These are phyloP conservation scores for Odiellus spinosus DNA, from an alignment of 2,888 invertebrate species.

Conservation along the genomic window DNA sequence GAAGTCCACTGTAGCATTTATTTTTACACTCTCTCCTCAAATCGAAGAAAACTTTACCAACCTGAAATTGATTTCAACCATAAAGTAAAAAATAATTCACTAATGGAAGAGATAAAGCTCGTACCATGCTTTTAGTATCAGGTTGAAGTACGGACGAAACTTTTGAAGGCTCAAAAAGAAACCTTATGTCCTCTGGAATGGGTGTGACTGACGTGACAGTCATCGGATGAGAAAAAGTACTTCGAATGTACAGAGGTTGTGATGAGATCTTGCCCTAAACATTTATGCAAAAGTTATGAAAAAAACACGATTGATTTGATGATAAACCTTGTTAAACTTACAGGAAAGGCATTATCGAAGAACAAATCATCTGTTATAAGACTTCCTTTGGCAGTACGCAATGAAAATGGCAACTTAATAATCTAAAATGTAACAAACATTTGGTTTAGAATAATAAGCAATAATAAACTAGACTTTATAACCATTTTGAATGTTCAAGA, in stretches of 20 bases:
- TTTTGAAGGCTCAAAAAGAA: constrained; percentile 36
- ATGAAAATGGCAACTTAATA: constrained; percentile 50
- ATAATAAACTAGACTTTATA: too few species aligned
- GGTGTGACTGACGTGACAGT: constrained; percentile 48
- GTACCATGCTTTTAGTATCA: constrained; percentile 23
- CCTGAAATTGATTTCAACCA: constrained; percentile 43
- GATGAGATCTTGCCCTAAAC: constrained; percentile 58
- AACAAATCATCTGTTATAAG: constrained; percentile 49
- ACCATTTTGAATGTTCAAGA: too few species aligned
- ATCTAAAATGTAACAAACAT: constrained; percentile 10
- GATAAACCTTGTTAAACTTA: constrained; percentile 8
- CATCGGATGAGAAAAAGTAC: constrained; percentile 64
- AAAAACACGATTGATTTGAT: neutral
- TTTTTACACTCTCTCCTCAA: constrained; percentile 52
- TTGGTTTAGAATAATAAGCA: neutral
- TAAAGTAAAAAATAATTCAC: neutral
- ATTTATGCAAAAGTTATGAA: neutral
- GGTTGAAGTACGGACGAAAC: constrained; percentile 22
- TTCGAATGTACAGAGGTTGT: constrained; percentile 59
- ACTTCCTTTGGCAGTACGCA: constrained; percentile 56
- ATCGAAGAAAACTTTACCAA: constrained; percentile 49
- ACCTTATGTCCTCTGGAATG: constrained; percentile 44
- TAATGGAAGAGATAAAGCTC: constrained; percentile 2
- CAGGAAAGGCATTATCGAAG: constrained; percentile 65
- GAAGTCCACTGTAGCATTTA: constrained; percentile 60